phyloP scores from a whole-genome alignment of 2,113 vertebrate species.

The Perognathus longimembris region DNA sequence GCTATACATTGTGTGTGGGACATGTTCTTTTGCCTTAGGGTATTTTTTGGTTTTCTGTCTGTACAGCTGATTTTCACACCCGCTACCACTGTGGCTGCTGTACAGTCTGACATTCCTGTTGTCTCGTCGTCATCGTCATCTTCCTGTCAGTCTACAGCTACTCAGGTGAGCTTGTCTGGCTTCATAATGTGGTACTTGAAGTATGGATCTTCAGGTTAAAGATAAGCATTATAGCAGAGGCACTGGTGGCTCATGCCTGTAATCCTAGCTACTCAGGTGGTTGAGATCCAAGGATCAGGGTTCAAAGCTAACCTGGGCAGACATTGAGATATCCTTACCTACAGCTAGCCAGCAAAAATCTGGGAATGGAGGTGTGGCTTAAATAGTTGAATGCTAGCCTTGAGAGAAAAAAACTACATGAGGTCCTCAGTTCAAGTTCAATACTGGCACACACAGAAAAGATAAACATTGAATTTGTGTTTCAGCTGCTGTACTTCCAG shows the following conservation, averaged over 20 bases:
- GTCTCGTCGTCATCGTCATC: conserved; percentile 89
- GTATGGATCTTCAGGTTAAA: conserved; percentile 38
- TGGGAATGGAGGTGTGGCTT: no score
- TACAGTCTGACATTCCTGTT: conserved; percentile 95
- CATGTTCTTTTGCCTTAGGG: conserved; percentile 80
- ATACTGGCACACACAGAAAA: background rate
- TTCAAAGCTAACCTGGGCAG: no score
- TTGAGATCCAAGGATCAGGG: no score
- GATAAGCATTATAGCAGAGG: background rate
- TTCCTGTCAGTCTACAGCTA: conserved; percentile 92
- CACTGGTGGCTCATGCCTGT: no score
- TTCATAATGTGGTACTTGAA: conserved; percentile 35
- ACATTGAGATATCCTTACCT: no score
- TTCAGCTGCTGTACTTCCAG: conserved; percentile 31
- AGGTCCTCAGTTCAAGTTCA: no score
- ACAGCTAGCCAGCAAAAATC: no score
- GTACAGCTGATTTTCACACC: conserved; percentile 96
- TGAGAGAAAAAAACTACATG: no score
- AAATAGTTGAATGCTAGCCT: no score
- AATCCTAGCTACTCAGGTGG: no score
- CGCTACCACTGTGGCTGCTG: conserved; percentile 94
- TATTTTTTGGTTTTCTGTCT: conserved; percentile 83
- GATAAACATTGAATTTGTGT: conserved; percentile 4
- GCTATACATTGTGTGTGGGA: conserved; percentile 75
- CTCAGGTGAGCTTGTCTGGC: conserved; percentile 89